phyloP scores from a whole-genome alignment of 2,888 invertebrate species.

The Xiphydria camelus region DNA sequence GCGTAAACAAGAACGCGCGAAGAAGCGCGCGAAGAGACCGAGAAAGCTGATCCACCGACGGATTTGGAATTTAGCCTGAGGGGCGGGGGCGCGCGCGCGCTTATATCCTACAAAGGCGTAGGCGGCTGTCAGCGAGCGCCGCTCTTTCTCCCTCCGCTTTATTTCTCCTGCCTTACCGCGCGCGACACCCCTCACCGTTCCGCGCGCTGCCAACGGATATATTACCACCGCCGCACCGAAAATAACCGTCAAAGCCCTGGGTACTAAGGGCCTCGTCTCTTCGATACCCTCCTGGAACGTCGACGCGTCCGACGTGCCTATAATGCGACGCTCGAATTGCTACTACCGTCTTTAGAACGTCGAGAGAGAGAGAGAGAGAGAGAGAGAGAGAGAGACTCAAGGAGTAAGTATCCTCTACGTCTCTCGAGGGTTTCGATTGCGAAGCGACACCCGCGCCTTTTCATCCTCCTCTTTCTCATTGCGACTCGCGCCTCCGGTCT shows the following conservation, averaged over 20 bases:
- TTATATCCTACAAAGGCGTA: not conserved
- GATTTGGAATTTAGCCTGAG: not conserved
- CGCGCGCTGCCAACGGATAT: constrained; percentile 15
- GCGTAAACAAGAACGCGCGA: too few species aligned
- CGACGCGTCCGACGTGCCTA: too few species aligned
- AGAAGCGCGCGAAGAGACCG: too few species aligned
- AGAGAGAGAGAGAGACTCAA: too few species aligned
- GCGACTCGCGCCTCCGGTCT: too few species aligned
- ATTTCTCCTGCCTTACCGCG: not conserved
- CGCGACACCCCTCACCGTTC: not conserved
- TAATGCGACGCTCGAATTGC: too few species aligned
- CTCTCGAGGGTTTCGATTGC: too few species aligned
- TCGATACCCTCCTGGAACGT: not conserved
- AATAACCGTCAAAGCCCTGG: constrained; percentile 5
- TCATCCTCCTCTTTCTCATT: too few species aligned
- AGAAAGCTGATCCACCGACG: not conserved
- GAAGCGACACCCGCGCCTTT: too few species aligned
- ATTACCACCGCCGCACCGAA: constrained; percentile 14
- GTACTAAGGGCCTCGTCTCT: not conserved
- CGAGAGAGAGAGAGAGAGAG: too few species aligned
- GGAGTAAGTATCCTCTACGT: too few species aligned
- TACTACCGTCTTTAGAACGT: too few species aligned
- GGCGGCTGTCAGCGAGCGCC: not conserved
- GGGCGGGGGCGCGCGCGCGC: not conserved
- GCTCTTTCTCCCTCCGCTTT: constrained; percentile 1